Conservation (phyloP, 2,113 vertebrate species). For the Agapornis roseicollis region DNA sequence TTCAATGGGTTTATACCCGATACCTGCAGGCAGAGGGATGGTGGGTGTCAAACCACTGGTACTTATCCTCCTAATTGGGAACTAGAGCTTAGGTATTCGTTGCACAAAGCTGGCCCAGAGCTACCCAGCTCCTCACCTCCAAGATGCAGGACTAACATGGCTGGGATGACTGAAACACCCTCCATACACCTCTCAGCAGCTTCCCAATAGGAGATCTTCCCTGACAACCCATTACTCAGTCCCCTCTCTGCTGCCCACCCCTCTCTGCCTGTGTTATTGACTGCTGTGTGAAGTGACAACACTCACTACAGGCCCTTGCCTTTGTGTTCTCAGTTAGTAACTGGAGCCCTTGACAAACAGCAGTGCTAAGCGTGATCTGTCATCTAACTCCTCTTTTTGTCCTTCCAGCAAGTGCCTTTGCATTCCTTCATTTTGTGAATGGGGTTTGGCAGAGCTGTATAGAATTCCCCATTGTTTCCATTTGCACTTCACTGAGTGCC, state of each 20-base stretch:
- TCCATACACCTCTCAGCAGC: background rate
- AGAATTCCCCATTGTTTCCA: constrained; percentile 32
- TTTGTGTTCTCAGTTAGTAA: background rate
- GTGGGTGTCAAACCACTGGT: background rate
- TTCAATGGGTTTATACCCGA: background rate
- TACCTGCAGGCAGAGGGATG: background rate
- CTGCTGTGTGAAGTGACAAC: background rate
- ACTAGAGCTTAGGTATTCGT: background rate
- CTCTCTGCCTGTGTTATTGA: background rate
- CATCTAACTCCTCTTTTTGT: constrained; percentile 40
- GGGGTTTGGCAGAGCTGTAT: constrained; percentile 1
- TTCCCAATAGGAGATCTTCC: background rate
- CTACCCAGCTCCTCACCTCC: background rate
- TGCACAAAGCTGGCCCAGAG: background rate
- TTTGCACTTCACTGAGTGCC: background rate
- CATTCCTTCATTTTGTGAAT: constrained; percentile 29
- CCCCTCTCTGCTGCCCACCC: background rate
- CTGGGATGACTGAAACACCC: background rate
- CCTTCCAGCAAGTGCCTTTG: constrained; percentile 24
- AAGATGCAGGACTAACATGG: background rate
- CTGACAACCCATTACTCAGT: background rate
- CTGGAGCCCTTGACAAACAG: background rate
- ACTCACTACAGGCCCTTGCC: background rate
- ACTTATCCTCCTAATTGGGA: background rate
- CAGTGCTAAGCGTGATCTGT: constrained; percentile 27